phyloP scores from a whole-genome alignment of 2,888 invertebrate genomes.

The Pseudococcus longispinus region DNA sequence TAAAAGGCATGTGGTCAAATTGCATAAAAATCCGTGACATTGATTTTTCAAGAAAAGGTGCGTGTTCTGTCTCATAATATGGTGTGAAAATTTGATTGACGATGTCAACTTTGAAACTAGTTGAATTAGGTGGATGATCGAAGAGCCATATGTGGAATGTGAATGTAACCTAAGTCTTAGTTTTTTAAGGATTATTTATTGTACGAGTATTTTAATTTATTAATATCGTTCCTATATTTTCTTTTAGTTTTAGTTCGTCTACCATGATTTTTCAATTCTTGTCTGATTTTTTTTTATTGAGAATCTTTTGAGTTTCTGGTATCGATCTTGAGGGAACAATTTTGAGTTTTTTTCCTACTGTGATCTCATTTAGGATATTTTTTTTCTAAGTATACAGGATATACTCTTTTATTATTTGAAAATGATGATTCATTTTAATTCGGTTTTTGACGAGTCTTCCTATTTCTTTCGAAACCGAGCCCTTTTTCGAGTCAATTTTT shows the following conservation, averaged over 20 bases:
- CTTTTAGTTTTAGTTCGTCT: neutral
- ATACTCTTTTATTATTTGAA: neutral
- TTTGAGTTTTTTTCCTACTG: neutral
- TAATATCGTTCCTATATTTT: neutral
- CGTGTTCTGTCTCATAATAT: neutral
- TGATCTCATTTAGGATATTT: neutral
- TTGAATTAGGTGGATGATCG: too few species aligned
- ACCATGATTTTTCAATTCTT: neutral
- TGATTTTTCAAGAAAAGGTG: neutral
- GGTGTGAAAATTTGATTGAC: too few species aligned
- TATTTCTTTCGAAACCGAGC: neutral
- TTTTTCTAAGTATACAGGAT: neutral
- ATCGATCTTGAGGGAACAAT: neutral
- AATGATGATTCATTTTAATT: neutral
- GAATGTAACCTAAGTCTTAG: neutral
- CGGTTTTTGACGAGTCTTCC: neutral
- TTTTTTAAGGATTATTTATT: neutral
- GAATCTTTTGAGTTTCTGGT: neutral
- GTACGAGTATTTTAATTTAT: neutral
- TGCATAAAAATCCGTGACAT: slow-evolving; percentile 47
- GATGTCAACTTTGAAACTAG: too few species aligned
- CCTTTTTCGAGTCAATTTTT: neutral
- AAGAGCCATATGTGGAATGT: too few species aligned
- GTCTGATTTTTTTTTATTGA: neutral
- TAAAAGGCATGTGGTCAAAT: slow-evolving; percentile 48